These are phyloP conservation scores for Nothobranchius kuhntae DNA, from an alignment of 2,113 vertebrate genomes.

Conservation along the genomic window DNA sequence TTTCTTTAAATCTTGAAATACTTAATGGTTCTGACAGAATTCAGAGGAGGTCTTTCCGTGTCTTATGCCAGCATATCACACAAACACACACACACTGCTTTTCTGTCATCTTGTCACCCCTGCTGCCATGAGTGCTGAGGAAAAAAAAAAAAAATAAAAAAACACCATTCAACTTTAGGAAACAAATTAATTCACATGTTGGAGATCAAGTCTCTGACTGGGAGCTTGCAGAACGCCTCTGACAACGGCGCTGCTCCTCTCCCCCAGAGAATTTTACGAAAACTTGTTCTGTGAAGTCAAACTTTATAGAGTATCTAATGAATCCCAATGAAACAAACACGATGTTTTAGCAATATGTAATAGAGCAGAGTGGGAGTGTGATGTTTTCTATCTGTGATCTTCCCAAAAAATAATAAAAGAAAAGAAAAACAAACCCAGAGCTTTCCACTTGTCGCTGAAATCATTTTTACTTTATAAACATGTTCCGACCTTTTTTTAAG, in stretches of 20 bases:
- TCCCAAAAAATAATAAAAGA: slow-evolving; percentile 7
- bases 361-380: slow-evolving; percentile 19
- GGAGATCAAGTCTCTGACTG: slow-evolving; percentile 62
- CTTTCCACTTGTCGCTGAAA: slow-evolving; percentile 3
- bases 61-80: slow-evolving; percentile 52
- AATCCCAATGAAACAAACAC: slow-evolving; percentile 62
- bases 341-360: slow-evolving; percentile 29
- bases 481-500: background rate
- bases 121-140: slow-evolving; percentile 51
- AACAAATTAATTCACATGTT: slow-evolving; percentile 75
- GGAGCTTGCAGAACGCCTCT: slow-evolving; percentile 55
- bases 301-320: slow-evolving; percentile 61
- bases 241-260: slow-evolving; percentile 54
- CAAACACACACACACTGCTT: slow-evolving; percentile 30
- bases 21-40: slow-evolving; percentile 69
- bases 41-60: slow-evolving; percentile 58
- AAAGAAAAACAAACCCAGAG: background rate
- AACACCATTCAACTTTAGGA: slow-evolving; percentile 66
- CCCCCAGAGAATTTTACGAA: slow-evolving; percentile 56
- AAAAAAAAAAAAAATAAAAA: slow-evolving; percentile 13
- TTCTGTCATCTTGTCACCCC: slow-evolving; percentile 63
- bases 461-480: slow-evolving; percentile 17
- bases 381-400: slow-evolving; percentile 38
- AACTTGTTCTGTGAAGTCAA: slow-evolving; percentile 61
- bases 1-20: slow-evolving; percentile 57